phyloP scores from a whole-genome alignment of 1,140 invertebrate genomes.

The Aphis gossypii region DNA sequence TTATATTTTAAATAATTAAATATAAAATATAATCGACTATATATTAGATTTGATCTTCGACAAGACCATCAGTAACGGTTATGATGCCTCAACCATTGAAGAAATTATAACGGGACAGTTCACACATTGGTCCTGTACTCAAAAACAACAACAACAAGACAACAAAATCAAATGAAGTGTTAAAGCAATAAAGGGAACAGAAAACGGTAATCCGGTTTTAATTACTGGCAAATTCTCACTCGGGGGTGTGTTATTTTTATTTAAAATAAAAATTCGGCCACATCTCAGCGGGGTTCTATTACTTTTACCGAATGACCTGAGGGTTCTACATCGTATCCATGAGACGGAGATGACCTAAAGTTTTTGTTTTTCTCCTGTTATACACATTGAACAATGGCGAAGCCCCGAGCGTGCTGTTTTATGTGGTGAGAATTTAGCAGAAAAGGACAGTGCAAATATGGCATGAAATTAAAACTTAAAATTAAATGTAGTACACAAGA shows the following conservation, averaged over 20 bases:
- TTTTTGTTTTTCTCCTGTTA: conserved; percentile 49
- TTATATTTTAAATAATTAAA: background rate
- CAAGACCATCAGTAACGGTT: conserved; percentile 32
- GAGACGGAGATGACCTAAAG: conserved; percentile 57
- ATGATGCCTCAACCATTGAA: conserved; percentile 4
- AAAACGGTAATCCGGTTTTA: conserved; percentile 57
- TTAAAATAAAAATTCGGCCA: conserved; percentile 46
- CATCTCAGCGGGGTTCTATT: conserved; percentile 46
- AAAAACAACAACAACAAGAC: conserved; percentile 15
- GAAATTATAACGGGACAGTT: conserved; percentile 45
- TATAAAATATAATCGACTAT: background rate
- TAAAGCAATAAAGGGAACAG: conserved; percentile 29
- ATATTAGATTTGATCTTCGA: background rate
- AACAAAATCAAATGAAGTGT: conserved; percentile 11
- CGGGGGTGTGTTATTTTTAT: conserved; percentile 51
- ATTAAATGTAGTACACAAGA: conserved; percentile 30
- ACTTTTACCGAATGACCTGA: conserved; percentile 37
- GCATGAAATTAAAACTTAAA: conserved; percentile 49
- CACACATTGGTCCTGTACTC: background rate
- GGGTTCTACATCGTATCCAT: conserved; percentile 18
- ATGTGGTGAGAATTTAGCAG: conserved; percentile 43
- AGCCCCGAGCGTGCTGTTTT: conserved; percentile 32
- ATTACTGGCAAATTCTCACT: conserved; percentile 47
- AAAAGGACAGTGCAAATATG: conserved; percentile 41
- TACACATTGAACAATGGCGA: background rate